Base-by-base conservation (phyloP, 2,113 vertebrate species). In the Trochalopteron elliotii region DNA sequence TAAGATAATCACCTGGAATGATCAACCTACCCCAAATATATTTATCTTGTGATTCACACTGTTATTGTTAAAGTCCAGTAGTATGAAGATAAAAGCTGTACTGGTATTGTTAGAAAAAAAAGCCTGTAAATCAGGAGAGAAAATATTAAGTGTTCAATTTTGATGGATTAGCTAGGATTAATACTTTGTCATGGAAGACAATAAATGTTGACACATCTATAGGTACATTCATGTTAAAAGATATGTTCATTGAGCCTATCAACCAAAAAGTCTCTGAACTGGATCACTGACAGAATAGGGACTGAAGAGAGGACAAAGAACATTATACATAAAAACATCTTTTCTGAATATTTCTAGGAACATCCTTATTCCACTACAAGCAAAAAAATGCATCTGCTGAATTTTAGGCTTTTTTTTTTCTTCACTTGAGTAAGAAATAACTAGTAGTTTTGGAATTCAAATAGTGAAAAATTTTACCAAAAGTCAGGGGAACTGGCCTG, bases 151-250 rank as follows among this genome's bases (percentile, higher is more conserved):
- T 83, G 61, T 69, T 80, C 33, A 88, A 63, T 88, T 92, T 95
- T 92, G 79, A 93, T 76, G 45, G 55, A 85, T 95, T 95, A 93
- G 60, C 31, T 82, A 78, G 35, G 50, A 97, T 96, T 96, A 96
- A 96, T 90, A 94, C 7, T 13, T 80, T 70, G 16, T 78, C 45
- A 50, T 50, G 28, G 49, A 93, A 96, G 61, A 80, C 44, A 78
- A 23, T 83, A 53, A 44, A 64, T 86, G 35, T 69, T 89, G 68
- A n/a, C 42, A 87, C 24, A 93, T 81, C 71, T 87, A 79, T 57
- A 76, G 77, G 9, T 69, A 70, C 9, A 31, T 53, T 85, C 27
- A 11, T 55, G 17, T 33, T 71, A 37, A 57, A 87, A 82, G 37
- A 39, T 69, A 65, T 5, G 7, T 71, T 95, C 5, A 5, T 27